Base-by-base conservation (phyloP, 2,888 invertebrate genomes). In the Thereva nobilitata region DNA sequence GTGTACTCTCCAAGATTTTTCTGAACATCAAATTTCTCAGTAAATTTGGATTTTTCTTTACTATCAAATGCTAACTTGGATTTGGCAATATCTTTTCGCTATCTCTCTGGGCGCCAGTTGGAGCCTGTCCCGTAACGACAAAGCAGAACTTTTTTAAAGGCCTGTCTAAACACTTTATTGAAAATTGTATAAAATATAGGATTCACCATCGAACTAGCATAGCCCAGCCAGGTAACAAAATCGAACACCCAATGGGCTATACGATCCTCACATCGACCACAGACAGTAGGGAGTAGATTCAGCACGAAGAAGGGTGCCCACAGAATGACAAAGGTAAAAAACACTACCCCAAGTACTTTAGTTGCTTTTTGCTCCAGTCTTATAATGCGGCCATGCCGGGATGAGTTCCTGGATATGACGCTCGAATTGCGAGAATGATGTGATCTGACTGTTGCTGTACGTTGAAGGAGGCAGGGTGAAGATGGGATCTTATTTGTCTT, bases 231-330 rank as follows among this genome's bases (percentile, higher is more conserved):
- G 54, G 95, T 88, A 67, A 92, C 95, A 69, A 92, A 86, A 77
- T 93, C 93, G 75, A 92, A 89, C 52, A 94, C 89, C 85, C 92
- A 90, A 71, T 85, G 86, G 63, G 91, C 86, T 59, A 92, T 87
- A 67, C 87, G 84, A 45, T 86, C 85, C 75, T 92, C 92, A 76
- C 94, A 95, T 71, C 89, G 86, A 6, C 87, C 86, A 75, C 95
- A 95, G 6, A 95, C 85, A 0, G 91, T 91, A 9, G 93, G 91
- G 71, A 95, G 83, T 76, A 96, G 85, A 77, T 96, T 96, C 8
- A 94, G 84, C 5, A 93, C 90, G 80, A 96, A 96, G 82, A 96
- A 96, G 8, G 96, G 96, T n/a, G 95, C 92, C 95, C 96, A 96
- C 44, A 95, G 86, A 53, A 95, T 89, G 38, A 95, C 95, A 78